phyloP scores from a whole-genome alignment of 1,140 invertebrate species.

The Drosophila rufa region DNA sequence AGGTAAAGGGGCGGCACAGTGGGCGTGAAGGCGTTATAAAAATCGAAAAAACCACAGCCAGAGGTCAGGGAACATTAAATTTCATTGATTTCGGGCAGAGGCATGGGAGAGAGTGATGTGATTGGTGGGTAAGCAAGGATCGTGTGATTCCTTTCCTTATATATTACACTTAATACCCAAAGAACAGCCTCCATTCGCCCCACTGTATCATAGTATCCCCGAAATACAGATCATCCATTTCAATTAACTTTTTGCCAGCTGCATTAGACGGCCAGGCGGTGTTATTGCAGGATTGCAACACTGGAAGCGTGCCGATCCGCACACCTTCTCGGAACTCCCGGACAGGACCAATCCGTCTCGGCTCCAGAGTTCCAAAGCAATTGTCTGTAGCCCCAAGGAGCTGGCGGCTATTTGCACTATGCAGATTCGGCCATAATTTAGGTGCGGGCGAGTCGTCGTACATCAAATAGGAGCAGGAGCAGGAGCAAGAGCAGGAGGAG shows the following conservation, averaged over 20 bases:
- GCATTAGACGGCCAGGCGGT: constrained; percentile 60
- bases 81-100: neutral
- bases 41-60: constrained; percentile 11
- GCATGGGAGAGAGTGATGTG: neutral
- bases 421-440: constrained; percentile 67
- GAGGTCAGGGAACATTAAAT: constrained; percentile 1
- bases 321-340: constrained; percentile 70
- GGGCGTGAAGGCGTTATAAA: constrained; percentile 54
- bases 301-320: constrained; percentile 71
- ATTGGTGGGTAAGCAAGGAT: no score
- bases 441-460: constrained; percentile 69
- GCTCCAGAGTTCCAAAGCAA: constrained; percentile 11
- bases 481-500: neutral
- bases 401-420: constrained; percentile 77
- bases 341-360: constrained; percentile 26
- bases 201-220: constrained; percentile 30
- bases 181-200: neutral
- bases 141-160: no score
- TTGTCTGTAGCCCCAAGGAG: constrained; percentile 73
- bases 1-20: constrained; percentile 58
- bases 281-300: constrained; percentile 49
- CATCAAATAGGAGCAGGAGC: constrained; percentile 35
- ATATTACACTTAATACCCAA: no score
- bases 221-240: constrained; percentile 46
- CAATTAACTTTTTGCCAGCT: constrained; percentile 63